Conservation (phyloP, 2,113 vertebrate genomes). For the Tachysurus vachellii region DNA sequence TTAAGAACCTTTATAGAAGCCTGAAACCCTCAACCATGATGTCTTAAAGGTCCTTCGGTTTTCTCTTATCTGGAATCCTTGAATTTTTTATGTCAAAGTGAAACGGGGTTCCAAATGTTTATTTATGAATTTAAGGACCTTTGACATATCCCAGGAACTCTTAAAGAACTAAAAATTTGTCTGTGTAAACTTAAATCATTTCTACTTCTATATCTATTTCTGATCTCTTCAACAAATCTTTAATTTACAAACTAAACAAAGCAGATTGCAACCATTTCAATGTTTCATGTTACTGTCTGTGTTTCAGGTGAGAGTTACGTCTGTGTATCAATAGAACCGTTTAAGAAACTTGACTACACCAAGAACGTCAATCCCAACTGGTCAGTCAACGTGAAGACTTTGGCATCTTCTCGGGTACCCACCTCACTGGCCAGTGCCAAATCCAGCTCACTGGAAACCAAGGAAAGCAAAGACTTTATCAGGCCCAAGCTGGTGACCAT, state of each 20-base stretch:
- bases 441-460: conserved; percentile 76
- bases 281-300: conserved; percentile 33
- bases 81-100: neutral
- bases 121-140: neutral
- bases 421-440: conserved; percentile 83
- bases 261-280: neutral
- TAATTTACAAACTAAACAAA: neutral
- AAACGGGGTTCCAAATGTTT: neutral
- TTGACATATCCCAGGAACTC: neutral
- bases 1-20: neutral
- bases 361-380: conserved; percentile 99
- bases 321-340: conserved; percentile 95
- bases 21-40: neutral
- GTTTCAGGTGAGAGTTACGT: conserved; percentile 92
- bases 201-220: neutral
- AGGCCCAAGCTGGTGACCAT: conserved; percentile 96
- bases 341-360: conserved; percentile 93
- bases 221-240: neutral
- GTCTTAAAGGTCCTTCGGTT: neutral
- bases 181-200: neutral
- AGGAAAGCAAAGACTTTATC: conserved; percentile 93
- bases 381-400: conserved; percentile 87
- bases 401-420: conserved; percentile 73
- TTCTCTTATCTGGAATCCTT: neutral
- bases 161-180: neutral